A percentile compares a stretch with the other conserved stretches of the same genome.
These are phyloP conservation scores for Chaetodon auriga DNA, from an alignment of 2,113 vertebrate species.

Conservation along the genomic window DNA sequence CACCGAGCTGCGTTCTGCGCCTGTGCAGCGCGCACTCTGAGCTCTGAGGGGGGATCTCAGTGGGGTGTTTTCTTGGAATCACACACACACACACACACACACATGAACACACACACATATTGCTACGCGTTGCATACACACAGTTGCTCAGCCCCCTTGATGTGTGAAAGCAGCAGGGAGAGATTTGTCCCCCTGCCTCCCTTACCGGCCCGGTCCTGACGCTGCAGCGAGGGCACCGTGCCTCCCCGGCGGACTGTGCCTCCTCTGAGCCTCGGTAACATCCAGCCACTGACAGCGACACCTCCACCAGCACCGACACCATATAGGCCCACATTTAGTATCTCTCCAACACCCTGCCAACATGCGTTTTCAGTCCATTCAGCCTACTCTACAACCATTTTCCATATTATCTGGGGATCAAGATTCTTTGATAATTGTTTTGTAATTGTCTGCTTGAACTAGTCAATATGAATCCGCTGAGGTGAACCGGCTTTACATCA, in stretches of 20 bases:
- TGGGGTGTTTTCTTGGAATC: constrained; percentile 74
- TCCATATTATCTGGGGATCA: neutral
- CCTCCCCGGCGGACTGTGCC: neutral
- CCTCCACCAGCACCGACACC: neutral
- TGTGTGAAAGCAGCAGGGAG: constrained; percentile 34
- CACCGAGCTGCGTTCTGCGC: constrained; percentile 64
- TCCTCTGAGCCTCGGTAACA: constrained; percentile 17
- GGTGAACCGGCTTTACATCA: neutral
- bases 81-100: constrained; percentile 5
- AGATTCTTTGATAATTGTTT: too few species aligned
- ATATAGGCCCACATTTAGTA: neutral
- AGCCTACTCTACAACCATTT: too few species aligned
- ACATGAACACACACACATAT: constrained; percentile 18
- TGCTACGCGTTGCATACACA: neutral
- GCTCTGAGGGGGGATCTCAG: constrained; percentile 43
- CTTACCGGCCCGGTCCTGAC: constrained; percentile 73
- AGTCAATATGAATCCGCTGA: neutral
- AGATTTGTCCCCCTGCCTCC: neutral
- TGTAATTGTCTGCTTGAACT: neutral
- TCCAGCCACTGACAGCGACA: neutral
- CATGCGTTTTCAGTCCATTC: neutral
- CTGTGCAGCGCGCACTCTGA: constrained; percentile 65
- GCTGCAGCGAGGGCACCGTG: constrained; percentile 39
- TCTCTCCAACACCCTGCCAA: neutral
- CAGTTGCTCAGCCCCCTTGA: constrained; percentile 26